Evolutionary conservation across 2,888 invertebrate species (phyloP).

Genomic region (Callosobruchus maculatus): DNA sequence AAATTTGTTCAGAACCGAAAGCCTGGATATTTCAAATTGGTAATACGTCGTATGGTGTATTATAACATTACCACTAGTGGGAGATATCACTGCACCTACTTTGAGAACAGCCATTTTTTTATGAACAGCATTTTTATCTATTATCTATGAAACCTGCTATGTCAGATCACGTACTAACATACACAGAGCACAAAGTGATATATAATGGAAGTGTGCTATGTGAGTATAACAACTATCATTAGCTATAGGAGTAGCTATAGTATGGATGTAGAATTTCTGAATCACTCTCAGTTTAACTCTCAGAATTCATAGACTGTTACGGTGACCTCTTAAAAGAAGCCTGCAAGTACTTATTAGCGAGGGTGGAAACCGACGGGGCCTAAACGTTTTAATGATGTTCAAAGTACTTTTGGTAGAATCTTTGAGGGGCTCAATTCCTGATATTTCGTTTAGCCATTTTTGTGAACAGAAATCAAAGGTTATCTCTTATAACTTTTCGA

Average conservation of each 20-base stretch:
- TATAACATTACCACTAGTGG: no score
- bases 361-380: constrained; percentile 18
- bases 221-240: no score
- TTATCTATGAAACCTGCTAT: neutral
- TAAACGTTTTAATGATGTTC: neutral
- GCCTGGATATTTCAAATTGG: no score
- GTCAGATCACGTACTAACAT: neutral
- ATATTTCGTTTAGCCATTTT: no score
- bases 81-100: no score
- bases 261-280: neutral
- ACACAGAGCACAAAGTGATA: neutral
- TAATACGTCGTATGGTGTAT: no score
- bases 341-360: constrained; percentile 42
- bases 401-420: no score
- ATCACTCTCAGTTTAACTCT: constrained; percentile 25
- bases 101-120: no score
- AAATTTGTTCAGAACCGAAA: no score
- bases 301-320: constrained; percentile 30
- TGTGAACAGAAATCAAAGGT: no score
- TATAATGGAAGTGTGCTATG: neutral
- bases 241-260: neutral
- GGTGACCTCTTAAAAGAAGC: constrained; percentile 36
- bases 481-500: no score
- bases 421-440: no score
- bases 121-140: neutral